phyloP scores from a whole-genome alignment of 2,888 invertebrate genomes.

The Dynastes grantii region DNA sequence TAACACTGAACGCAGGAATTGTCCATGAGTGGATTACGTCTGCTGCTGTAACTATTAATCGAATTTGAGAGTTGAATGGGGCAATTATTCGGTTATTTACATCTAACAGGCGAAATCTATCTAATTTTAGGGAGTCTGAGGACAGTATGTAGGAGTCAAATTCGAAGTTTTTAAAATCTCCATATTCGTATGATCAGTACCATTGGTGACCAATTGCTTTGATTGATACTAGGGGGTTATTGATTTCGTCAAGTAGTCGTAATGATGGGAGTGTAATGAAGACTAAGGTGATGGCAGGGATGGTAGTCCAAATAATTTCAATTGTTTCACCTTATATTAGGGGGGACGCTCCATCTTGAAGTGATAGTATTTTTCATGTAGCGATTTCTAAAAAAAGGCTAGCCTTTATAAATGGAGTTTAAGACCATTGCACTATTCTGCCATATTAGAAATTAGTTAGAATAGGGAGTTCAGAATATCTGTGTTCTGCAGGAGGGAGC shows the following conservation, averaged over 20 bases:
- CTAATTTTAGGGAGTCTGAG: slow-evolving; percentile 66
- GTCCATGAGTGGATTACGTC: slow-evolving; percentile 82
- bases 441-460: slow-evolving; percentile 78
- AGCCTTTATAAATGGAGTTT: slow-evolving; percentile 78
- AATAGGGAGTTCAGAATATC: slow-evolving; percentile 75
- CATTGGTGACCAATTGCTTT: slow-evolving; percentile 76
- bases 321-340: slow-evolving; percentile 78
- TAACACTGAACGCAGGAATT: slow-evolving; percentile 76
- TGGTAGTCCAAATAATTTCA: slow-evolving; percentile 78
- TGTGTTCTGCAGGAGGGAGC: slow-evolving; percentile 75
- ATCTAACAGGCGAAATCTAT: slow-evolving; percentile 76
- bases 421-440: slow-evolving; percentile 78
- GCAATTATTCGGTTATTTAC: slow-evolving; percentile 77
- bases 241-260: slow-evolving; percentile 77
- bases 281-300: slow-evolving; percentile 76
- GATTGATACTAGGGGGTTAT: slow-evolving; percentile 74
- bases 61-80: slow-evolving; percentile 77
- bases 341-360: slow-evolving; percentile 77
- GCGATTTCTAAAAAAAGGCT: slow-evolving; percentile 77
- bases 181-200: slow-evolving; percentile 80
- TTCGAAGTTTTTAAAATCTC: slow-evolving; percentile 75
- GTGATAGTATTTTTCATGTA: slow-evolving; percentile 74
- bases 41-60: slow-evolving; percentile 75
- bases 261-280: slow-evolving; percentile 78
- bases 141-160: slow-evolving; percentile 76